Evolutionary conservation across 1,140 invertebrate genomes (phyloP).

Genomic region (Brachionus plicatilis): DNA sequence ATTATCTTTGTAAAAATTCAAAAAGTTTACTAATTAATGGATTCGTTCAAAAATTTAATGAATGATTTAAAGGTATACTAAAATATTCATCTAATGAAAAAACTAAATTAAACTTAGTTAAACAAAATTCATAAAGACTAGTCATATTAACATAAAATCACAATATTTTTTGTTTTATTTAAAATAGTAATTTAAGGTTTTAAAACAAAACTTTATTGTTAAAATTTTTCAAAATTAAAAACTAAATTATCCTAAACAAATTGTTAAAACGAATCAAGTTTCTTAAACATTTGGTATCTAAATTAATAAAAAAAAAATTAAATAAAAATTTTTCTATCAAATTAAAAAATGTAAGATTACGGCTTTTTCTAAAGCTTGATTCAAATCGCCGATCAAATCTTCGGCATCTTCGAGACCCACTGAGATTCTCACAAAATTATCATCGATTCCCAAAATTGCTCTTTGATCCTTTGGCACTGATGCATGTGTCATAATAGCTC

Average conservation of each 20-base stretch:
- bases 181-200: not conserved
- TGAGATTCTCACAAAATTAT: conserved; percentile 79
- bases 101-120: not conserved
- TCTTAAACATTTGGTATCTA: conserved; percentile 18
- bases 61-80: not conserved
- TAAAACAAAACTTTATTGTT: not conserved
- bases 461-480: conserved; percentile 64
- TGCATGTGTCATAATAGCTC: conserved; percentile 58
- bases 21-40: not conserved
- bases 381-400: conserved; percentile 81
- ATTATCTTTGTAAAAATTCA: not conserved
- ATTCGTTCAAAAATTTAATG: not conserved
- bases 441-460: conserved; percentile 71
- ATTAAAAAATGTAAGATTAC: not conserved
- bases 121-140: too few relatives aligned
- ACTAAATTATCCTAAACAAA: conserved; percentile 12
- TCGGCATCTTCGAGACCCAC: conserved; percentile 80
- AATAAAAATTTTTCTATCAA: not conserved
- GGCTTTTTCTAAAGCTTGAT: conserved; percentile 63
- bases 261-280: not conserved
- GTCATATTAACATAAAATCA: not conserved
- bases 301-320: not conserved
- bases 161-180: too few relatives aligned
- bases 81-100: not conserved
- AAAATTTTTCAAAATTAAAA: not conserved